Base-by-base conservation (phyloP, 2,113 vertebrate species). In the Polypterus bichir region DNA sequence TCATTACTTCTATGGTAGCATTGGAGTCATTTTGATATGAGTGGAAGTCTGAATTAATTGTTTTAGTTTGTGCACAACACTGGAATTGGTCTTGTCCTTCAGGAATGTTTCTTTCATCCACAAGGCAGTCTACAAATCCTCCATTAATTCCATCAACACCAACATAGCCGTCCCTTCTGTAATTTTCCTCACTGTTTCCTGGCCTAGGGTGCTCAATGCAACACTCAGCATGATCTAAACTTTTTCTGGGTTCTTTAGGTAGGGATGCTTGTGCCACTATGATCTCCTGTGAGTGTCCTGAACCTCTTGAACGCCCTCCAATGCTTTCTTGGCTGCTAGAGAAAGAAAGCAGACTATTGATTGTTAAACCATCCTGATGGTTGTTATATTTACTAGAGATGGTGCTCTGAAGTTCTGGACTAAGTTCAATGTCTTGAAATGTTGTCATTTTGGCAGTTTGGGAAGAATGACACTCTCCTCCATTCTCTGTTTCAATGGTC, bases 321-420 rank as follows among this genome's bases (percentile, higher is more conserved):
- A 96, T 92, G 80, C 93, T 97, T 76, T 97, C 92, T 71, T 96
- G 92, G 73, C 92, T 97, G 49, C 82, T 77, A 0, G 91, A 97
- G 70, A 87, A 85, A 59, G 79, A 75, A 7, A 79, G 76, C 7
- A 79, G 77, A 10, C 66, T 76, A 73, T 77, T 88, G 63, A 91
- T 76, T 27, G 73, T 57, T 0, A 90, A 86, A 0, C 79, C 83
- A 54, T 88, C 82, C 0, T 83, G 87, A 7, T 82, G 68, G 73
- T 83, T 83, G 27, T 79, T 80, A 4, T 79, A 79, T 58, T 71
- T 75, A 60, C 71, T 55, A 54, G 83, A 86, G 86, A 97, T 93
- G 61, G 92, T 92, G 0, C 82, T 90, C 70, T 94, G 93, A 4
- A 97, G 88, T 75, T 97, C 93, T 0, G 85, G 69, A 64, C 94